Percentiles rank a stretch among this genome's conserved stretches.
Conservation (phyloP, 2,888 invertebrate species). For the Standfussiana lucernea region DNA sequence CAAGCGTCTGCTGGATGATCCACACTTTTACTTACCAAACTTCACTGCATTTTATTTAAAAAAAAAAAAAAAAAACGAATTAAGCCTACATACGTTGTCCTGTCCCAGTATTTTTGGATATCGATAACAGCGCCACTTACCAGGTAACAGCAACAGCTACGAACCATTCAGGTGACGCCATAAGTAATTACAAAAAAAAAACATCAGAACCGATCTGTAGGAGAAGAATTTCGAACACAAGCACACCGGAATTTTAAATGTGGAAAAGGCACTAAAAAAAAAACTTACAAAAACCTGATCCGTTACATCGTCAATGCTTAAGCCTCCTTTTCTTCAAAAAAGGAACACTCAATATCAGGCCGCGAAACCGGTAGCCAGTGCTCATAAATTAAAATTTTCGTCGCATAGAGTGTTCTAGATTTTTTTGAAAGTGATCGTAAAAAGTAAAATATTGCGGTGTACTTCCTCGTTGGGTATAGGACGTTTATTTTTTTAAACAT, state of each 20-base stretch:
- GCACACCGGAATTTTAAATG: neutral
- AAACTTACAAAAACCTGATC: neutral
- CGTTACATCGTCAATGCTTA: conserved; percentile 1
- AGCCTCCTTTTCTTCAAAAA: conserved; percentile 37
- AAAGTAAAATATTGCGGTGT: conserved; percentile 59
- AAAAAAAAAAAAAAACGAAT: neutral
- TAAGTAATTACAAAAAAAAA: neutral
- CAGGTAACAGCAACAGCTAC: neutral
- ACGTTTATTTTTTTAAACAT: conserved; percentile 41
- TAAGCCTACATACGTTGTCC: neutral
- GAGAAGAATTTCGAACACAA: neutral
- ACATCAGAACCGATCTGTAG: neutral
- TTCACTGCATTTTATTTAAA: neutral
- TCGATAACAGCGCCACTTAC: neutral
- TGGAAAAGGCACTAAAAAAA: neutral
- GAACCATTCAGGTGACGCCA: neutral
- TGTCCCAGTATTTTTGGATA: neutral
- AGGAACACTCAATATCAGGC: conserved; percentile 31
- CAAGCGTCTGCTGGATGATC: too few species aligned
- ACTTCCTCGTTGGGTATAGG: conserved; percentile 49
- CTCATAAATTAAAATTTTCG: conserved; percentile 54
- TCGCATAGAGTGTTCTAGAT: conserved; percentile 43
- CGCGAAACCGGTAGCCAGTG: conserved; percentile 37
- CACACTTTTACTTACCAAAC: neutral
- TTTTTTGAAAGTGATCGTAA: conserved; percentile 59